Conservation (phyloP, 1,140 invertebrate species). For the Cardiocondyla obscurior region DNA sequence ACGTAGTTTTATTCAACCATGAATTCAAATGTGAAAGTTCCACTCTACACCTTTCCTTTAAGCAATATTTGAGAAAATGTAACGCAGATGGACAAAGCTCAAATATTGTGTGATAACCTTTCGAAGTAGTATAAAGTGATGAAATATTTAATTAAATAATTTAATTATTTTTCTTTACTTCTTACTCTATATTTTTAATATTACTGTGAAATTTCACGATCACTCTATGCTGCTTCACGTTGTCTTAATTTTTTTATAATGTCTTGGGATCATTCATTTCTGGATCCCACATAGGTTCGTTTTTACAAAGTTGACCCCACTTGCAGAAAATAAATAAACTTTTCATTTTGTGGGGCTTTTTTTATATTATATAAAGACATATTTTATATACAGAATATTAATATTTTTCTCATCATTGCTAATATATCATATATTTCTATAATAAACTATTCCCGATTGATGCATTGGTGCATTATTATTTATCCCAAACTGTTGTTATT, state of each 20-base stretch:
- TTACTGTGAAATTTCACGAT: conserved; percentile 33
- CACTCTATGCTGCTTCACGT: conserved; percentile 80
- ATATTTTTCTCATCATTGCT: conserved; percentile 56
- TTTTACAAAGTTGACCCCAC: conserved; percentile 65
- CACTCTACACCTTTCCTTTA: conserved; percentile 47
- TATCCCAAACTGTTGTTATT: conserved; percentile 67
- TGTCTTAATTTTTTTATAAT: conserved; percentile 80
- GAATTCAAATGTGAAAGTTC: conserved; percentile 40
- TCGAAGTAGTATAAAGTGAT: conserved; percentile 81
- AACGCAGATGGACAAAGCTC: conserved; percentile 29
- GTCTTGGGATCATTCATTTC: conserved; percentile 81
- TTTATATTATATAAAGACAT: conserved; percentile 60
- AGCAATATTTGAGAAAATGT: conserved; percentile 67
- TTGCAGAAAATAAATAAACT: conserved; percentile 77
- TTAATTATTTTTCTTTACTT: conserved; percentile 17
- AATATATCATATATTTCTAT: conserved; percentile 70
- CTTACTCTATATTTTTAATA: background rate
- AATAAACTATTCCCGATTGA: conserved; percentile 79
- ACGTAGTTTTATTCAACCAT: conserved; percentile 32
- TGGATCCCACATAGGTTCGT: conserved; percentile 77
- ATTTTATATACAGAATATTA: conserved; percentile 34
- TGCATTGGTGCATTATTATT: conserved; percentile 80
- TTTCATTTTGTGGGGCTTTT: conserved; percentile 68
- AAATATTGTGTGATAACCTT: conserved; percentile 64
- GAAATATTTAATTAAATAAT: conserved; percentile 19